Percentiles rank a stretch among this genome's conserved stretches.
phyloP scores from a whole-genome alignment of 2,797 vertebrate genomes.

The Cuniculus paca region DNA sequence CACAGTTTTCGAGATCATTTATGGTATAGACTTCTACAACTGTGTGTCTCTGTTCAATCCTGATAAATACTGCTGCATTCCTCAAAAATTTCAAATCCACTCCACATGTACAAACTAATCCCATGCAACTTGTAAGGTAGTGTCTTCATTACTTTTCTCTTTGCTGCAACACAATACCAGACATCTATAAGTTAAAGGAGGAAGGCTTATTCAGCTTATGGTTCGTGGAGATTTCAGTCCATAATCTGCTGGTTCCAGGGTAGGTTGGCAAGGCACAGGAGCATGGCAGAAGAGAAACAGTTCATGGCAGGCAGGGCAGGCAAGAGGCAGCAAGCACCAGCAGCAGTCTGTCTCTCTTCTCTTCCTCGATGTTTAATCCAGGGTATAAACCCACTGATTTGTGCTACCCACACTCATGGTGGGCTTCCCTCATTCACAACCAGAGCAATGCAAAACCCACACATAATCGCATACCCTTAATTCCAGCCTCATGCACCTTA shows the following conservation, averaged over 20 bases:
- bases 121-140: background rate
- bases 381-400: background rate
- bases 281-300: background rate
- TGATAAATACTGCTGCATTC: background rate
- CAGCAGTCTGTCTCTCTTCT: background rate
- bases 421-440: background rate
- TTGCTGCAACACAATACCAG: background rate
- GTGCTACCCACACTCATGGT: background rate
- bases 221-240: background rate
- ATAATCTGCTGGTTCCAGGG: background rate
- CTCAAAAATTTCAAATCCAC: background rate
- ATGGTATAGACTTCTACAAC: background rate
- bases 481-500: background rate
- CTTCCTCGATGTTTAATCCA: no score
- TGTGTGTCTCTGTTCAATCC: background rate
- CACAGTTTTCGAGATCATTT: background rate
- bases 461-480: background rate
- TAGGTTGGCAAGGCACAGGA: background rate
- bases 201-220: background rate
- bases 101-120: background rate
- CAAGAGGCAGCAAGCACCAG: background rate
- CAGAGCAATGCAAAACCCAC: background rate
- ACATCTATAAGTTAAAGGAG: background rate
- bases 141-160: background rate
- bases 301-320: background rate